These are phyloP conservation scores for Oncorhynchus gorbuscha DNA, from an alignment of 2,113 vertebrate genomes.

Conservation along the genomic window DNA sequence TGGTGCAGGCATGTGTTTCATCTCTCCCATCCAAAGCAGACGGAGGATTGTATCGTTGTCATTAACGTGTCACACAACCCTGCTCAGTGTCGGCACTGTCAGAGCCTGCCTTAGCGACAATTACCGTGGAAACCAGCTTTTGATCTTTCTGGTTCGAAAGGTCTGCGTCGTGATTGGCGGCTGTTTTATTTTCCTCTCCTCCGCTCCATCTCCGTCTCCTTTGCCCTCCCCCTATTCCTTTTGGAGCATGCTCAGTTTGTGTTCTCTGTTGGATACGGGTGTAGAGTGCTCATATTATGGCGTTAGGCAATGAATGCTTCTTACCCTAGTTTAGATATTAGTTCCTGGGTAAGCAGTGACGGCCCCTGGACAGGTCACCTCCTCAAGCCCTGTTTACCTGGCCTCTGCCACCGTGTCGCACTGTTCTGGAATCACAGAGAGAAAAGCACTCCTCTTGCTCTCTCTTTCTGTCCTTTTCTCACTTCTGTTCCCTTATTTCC, in stretches of 20 bases:
- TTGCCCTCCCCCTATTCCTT: not conserved
- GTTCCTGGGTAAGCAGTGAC: not conserved
- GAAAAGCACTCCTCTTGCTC: constrained; percentile 42
- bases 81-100: constrained; percentile 53
- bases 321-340: not conserved
- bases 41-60: constrained; percentile 70
- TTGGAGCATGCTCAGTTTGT: constrained; percentile 6
- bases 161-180: constrained; percentile 64
- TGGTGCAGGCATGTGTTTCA: constrained; percentile 67
- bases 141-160: constrained; percentile 68
- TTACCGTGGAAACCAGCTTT: constrained; percentile 65
- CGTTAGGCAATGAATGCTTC: not conserved
- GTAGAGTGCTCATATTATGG: not conserved
- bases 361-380: constrained; percentile 5
- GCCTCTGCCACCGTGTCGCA: constrained; percentile 47
- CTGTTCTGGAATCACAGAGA: constrained; percentile 42
- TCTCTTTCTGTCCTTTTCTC: constrained; percentile 41
- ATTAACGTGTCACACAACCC: constrained; percentile 67
- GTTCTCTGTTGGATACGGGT: not conserved
- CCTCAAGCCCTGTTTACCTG: constrained; percentile 41
- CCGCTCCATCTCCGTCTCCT: constrained; percentile 16
- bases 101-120: constrained; percentile 63
- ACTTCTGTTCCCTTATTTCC: constrained; percentile 71
- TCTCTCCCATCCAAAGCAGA: constrained; percentile 56
- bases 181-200: constrained; percentile 41